Conservation (phyloP, 2,113 vertebrate genomes). For the human region DNA sequence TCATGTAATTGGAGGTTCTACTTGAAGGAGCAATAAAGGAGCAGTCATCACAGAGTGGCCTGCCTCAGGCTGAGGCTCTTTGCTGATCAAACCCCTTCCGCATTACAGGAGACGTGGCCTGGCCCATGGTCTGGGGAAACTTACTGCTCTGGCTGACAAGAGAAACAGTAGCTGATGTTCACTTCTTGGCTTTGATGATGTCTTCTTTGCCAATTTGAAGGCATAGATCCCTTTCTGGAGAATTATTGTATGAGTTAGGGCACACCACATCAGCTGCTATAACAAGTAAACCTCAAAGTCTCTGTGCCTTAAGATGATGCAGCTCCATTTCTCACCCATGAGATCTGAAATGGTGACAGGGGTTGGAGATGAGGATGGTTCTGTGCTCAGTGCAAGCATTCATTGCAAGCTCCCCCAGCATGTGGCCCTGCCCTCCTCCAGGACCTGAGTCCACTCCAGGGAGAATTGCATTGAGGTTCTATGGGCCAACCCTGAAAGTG, state of each 20-base stretch:
- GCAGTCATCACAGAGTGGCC: constrained; percentile 78
- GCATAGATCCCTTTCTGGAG: not conserved
- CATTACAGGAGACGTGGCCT: not conserved
- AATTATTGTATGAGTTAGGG: not conserved
- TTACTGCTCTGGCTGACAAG: not conserved
- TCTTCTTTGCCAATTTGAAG: not conserved
- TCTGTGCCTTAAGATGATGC: not conserved
- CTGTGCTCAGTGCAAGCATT: not conserved
- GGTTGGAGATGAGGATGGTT: not conserved
- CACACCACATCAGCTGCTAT: not conserved
- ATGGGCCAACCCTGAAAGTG: not conserved
- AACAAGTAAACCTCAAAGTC: not conserved
- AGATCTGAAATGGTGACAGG: no score
- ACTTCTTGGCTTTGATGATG: not conserved
- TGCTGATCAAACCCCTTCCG: not conserved
- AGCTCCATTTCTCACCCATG: not conserved
- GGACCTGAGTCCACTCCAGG: not conserved
- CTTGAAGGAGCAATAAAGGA: constrained; percentile 89
- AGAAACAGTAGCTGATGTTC: not conserved
- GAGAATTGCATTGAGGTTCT: not conserved
- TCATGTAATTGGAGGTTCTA: constrained; percentile 91
- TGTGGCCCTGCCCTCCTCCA: fast-evolving
- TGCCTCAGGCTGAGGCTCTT: constrained; percentile 82
- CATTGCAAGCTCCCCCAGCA: not conserved
- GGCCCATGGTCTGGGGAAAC: not conserved